Evolutionary conservation across 2,888 invertebrate species (phyloP), one percentile per base, ranked within the genome.

Genomic region (Eurytoma adleriae): DNA sequence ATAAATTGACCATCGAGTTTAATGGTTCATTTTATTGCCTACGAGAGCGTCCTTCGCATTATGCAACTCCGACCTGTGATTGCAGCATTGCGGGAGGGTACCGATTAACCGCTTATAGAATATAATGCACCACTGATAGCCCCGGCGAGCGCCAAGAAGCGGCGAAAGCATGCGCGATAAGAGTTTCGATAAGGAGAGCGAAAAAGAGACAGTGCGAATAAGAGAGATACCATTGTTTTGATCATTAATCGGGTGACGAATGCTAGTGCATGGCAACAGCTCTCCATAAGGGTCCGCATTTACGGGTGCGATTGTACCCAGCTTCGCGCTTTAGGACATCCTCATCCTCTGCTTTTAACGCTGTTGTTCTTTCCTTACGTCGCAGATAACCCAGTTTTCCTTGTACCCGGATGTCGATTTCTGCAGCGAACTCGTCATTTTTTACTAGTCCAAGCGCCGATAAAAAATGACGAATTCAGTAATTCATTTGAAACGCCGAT

Each of bases 21-120:
- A 24, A 24, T 24, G 24, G 24, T 24, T 24, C 2, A 16, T 54
- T 18, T 7, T 52, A 69, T 24, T 54, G 27, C n/a, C 54, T 24
- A 16, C n/a, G 12, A n/a, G 24, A 24, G 69, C 66, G 75, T 80
- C 75, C 75, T 79, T 75, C 75, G 61, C 18, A 72, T 80, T 80
- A 77, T 77, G 80, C 72, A 80, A 76, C 48, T 20, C 4, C 40
- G 27, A 72, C 62, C 72, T 67, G 76, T 12, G 20, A 18, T 79
- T 80, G 71, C 71, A 48, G 24, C 66, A 73, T 59, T 57, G 48
- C 7, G 7, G 52, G 56, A 40, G 57, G 40, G 48, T 40, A n/a
- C 18, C 16, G 7, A 61, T 18, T 13, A 40, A 3, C 40, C 12
- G 27, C 1, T 0, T 16, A 18, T 18, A 56, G 27, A 61, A 48